These are phyloP conservation scores for Augochlorella aurata DNA, from an alignment of 2,888 invertebrate genomes.

Conservation along the genomic window DNA sequence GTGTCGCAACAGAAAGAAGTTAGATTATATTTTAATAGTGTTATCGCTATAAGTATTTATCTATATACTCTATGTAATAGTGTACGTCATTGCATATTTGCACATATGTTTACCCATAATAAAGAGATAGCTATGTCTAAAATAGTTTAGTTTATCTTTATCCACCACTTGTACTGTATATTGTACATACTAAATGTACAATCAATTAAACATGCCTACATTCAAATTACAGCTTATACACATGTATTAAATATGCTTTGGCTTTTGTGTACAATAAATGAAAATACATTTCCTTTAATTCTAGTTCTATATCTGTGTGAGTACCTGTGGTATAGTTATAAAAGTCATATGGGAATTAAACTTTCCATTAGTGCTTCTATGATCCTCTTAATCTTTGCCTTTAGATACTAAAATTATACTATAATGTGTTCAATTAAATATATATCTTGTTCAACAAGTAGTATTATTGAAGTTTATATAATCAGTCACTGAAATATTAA, in stretches of 20 bases:
- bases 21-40: neutral
- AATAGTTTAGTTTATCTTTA: neutral
- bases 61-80: neutral
- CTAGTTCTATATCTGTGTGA: neutral
- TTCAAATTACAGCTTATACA: neutral
- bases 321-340: neutral
- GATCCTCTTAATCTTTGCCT: neutral
- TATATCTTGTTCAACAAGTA: neutral
- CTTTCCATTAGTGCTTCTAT: neutral
- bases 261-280: neutral
- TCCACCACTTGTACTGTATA: neutral
- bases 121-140: neutral
- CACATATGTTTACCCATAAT: neutral
- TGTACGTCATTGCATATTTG: neutral
- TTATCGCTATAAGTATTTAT: neutral
- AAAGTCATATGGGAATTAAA: neutral
- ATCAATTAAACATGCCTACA: neutral
- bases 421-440: too few relatives aligned
- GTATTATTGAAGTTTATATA: neutral
- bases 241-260: neutral
- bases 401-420: neutral
- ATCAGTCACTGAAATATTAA: neutral
- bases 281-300: neutral
- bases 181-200: neutral
- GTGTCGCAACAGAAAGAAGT: slow-evolving; percentile 19